Evolutionary conservation across 2,888 invertebrate genomes (phyloP), one percentile per base, ranked within the genome.

Genomic region (Maniola hyperantus): DNA sequence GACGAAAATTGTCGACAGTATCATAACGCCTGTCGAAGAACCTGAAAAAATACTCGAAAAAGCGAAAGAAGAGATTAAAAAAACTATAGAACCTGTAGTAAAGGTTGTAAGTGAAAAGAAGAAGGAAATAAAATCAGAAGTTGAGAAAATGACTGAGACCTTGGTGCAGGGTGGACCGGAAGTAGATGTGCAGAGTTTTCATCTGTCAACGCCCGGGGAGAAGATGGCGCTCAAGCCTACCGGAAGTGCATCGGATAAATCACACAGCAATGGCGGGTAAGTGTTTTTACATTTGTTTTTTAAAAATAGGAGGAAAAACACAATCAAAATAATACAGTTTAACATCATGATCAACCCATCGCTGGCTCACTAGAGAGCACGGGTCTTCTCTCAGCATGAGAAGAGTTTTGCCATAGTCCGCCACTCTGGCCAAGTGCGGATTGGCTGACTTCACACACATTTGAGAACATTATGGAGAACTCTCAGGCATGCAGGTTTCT

Each of bases 121-220:
- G 74, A 82, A 80, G 58, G 79, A 79, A 11, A 75, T 81, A 1
- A 79, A 76, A 58, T 72, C 73, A 0, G 83, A 82, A 34, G 74
- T 80, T 8, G 89, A 87, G 63, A 91, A 83, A 75, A 80, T 89
- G 44, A 90, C 82, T 50, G 89, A 88, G 68, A 81, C 93, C 51
- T 81, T 94, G 71, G 93, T 94, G 44, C 93, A 93, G 76, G 94
- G 93, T 18, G 93, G 93, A 67, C 92, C 94, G 51, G 94, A 94
- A 70, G 90, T 93, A 15, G 94, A 95, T 77, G 93, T 93, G 68
- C 94, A 93, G 75, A 93, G 93, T 83, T 94, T 93, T 8, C 94
- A 94, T 77, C 77, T 92, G 48, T 88, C 92, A 0, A 84, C 90
- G 36, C 88, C 90, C 0, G 72, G 78, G 0, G 81, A 83, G 8